Percentiles rank a stretch among this genome's conserved stretches.
Evolutionary conservation across 2,888 invertebrate species (phyloP).

Genomic region (Gnatocerus cornutus): DNA sequence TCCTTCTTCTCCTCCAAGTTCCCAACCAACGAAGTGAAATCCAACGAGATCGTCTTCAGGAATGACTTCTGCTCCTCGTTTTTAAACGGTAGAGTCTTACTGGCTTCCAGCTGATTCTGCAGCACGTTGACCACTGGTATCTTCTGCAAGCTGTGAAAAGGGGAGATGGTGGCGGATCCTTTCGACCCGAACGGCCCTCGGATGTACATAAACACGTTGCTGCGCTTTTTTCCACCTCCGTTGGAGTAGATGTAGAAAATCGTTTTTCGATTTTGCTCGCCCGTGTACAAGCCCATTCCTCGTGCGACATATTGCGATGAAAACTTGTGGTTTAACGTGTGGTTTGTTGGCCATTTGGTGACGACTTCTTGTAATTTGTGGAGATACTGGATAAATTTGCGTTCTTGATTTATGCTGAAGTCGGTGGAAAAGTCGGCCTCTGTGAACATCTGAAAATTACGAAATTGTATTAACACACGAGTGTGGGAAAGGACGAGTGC

Average conservation of each 20-base stretch:
- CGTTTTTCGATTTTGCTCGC: conserved; percentile 74
- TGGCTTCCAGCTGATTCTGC: conserved; percentile 45
- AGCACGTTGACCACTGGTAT: conserved; percentile 46
- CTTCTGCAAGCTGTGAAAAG: conserved; percentile 49
- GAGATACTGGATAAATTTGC: conserved; percentile 74
- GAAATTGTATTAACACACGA: background rate
- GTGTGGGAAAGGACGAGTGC: too few relatives aligned
- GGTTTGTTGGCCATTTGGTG: conserved; percentile 55
- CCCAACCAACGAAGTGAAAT: conserved; percentile 50
- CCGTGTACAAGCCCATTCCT: conserved; percentile 77
- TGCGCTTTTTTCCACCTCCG: conserved; percentile 47
- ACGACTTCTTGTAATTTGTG: conserved; percentile 71
- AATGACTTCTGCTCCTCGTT: conserved; percentile 46
- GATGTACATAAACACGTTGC: conserved; percentile 63
- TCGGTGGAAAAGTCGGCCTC: conserved; percentile 73
- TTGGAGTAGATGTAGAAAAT: conserved; percentile 75
- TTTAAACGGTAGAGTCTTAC: conserved; percentile 33
- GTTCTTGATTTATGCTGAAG: conserved; percentile 74
- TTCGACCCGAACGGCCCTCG: conserved; percentile 66
- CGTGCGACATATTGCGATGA: conserved; percentile 75
- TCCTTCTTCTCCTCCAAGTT: conserved; percentile 12
- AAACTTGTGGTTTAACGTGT: conserved; percentile 51
- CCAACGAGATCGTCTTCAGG: conserved; percentile 49
- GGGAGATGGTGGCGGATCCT: conserved; percentile 60
- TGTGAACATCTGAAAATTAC: conserved; percentile 73